These are phyloP conservation scores for Cirrhinus molitorella DNA, from an alignment of 2,797 vertebrate species.

Conservation along the genomic window DNA sequence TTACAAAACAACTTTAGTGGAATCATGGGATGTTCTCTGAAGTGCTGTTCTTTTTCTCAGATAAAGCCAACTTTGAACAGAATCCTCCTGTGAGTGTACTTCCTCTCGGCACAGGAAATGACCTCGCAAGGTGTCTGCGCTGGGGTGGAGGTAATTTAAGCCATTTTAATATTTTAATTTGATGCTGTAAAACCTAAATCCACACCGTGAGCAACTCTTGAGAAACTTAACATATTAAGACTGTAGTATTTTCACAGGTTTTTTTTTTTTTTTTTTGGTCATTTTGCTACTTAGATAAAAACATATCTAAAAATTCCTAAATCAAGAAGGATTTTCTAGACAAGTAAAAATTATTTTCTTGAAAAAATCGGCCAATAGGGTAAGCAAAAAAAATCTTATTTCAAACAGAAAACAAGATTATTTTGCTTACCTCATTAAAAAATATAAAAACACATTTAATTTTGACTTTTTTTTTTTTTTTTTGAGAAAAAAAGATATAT, in stretches of 20 bases:
- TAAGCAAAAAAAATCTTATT: too few species aligned
- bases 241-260: not conserved
- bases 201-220: not conserved
- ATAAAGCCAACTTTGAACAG: slow-evolving; percentile 91
- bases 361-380: too few species aligned
- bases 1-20: not conserved
- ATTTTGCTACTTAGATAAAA: too few species aligned
- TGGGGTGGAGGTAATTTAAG: slow-evolving; percentile 92
- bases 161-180: not conserved
- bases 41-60: slow-evolving; percentile 70
- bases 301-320: too few species aligned
- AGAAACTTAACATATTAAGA: not conserved
- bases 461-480: too few species aligned
- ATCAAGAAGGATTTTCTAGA: too few species aligned
- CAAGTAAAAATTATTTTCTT: too few species aligned
- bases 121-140: slow-evolving; percentile 91
- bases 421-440: not conserved
- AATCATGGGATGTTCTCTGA: slow-evolving; percentile 35
- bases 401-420: too few species aligned
- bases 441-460: too few species aligned
- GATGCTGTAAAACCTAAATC: not conserved
- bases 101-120: slow-evolving; percentile 70
- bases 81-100: slow-evolving; percentile 95
- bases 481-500: too few species aligned
- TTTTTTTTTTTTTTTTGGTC: too few species aligned